Base-by-base conservation (phyloP, 2,797 vertebrate genomes). In the Lithobates pipiens region DNA sequence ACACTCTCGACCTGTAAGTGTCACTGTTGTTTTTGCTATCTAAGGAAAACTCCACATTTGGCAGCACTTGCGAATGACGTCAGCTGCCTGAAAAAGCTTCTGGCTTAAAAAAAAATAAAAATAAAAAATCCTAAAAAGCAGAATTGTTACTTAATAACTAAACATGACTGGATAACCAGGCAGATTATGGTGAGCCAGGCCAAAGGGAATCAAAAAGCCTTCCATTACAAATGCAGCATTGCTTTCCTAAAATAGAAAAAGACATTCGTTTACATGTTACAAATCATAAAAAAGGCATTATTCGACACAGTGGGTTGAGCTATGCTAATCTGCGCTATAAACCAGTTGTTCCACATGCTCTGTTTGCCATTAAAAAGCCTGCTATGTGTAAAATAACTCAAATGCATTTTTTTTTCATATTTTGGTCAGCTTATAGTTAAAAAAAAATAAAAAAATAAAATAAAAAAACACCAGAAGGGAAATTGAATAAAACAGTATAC, bases 81-180 rank as follows among this genome's bases (percentile, higher is more conserved):
- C 69, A 61, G 71, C 10, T 42, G n/a, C 36, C 23, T 15, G 23
- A n/a, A 46, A 23, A 44, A 46, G 71, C 65, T 67, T 50, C 46
- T 69, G 77, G 36, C 42, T 25, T 44, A 9, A 80, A 29, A 72
- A 9, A n/a, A 39, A 39, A 29, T 1, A 72, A 61, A 54, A 70
- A 46, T 73, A 36, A 11, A 25, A 72, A 81, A 81, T 82, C 69
- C 80, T 73, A 71, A 82, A 82, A 82, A 82, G 70, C 70, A 61
- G 54, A 61, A 61, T 61, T 61, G 54, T 61, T 61, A 61, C 54
- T 61, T 23, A 61, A 61, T 61, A 61, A 23, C 54, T 61, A 61
- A 61, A 61, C 21, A 61, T 2, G 21, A 23, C 5, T 61, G 54
- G 21, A 61, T 61, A 8, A n/a, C 54, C 54, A 23, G 2, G 1